phyloP scores from a whole-genome alignment of 1,140 invertebrate genomes.

The Hermatobates lingyangjiaoensis region DNA sequence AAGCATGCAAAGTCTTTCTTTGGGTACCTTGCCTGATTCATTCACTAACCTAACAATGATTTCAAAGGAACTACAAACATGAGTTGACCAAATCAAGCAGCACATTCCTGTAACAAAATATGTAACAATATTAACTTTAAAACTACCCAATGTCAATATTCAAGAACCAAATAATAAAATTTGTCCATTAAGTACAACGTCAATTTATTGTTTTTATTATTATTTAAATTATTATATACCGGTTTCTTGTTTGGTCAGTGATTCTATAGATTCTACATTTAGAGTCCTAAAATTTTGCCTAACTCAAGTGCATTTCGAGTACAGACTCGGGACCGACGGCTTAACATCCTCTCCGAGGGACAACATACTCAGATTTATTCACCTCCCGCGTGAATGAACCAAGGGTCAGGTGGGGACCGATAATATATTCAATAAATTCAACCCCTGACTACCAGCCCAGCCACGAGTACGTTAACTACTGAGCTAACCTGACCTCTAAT shows the following conservation, averaged over 20 bases:
- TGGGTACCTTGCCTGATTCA: constrained; percentile 71
- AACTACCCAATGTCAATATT: background rate
- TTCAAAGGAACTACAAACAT: constrained; percentile 56
- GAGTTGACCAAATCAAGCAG: constrained; percentile 70
- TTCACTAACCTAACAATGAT: constrained; percentile 57
- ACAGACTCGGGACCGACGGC: no score
- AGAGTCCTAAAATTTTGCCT: background rate
- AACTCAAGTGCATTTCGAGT: no score
- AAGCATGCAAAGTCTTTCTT: constrained; percentile 57
- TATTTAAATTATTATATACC: background rate
- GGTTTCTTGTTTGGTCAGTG: background rate
- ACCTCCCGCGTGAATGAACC: no score
- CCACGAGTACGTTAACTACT: no score
- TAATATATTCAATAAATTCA: no score
- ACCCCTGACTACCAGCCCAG: no score
- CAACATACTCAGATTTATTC: no score
- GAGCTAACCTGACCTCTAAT: no score
- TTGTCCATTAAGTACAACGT: background rate
- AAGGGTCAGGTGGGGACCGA: no score
- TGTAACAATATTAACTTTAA: background rate
- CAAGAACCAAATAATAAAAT: background rate
- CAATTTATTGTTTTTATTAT: background rate
- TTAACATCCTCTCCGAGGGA: no score
- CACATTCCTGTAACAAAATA: constrained; percentile 38
- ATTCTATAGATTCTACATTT: background rate